Percentiles rank a stretch among this genome's conserved stretches.
phyloP scores from a whole-genome alignment of 2,113 vertebrate genomes.

The Tor tambroides region DNA sequence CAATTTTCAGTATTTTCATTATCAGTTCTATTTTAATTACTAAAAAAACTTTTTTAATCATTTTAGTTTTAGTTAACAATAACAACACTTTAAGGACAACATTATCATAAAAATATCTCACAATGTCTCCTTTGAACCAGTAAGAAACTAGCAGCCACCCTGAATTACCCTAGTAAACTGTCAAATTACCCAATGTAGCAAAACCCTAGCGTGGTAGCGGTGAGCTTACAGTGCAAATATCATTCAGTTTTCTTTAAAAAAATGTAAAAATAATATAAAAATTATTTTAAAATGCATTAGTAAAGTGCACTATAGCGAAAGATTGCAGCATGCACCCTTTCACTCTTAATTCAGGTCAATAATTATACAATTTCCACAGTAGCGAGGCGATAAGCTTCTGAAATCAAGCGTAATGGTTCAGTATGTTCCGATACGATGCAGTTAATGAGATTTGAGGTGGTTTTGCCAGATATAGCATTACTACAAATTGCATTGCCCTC shows the following conservation, averaged over 20 bases:
- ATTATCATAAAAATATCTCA: too few species aligned
- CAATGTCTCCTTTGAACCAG: too few species aligned
- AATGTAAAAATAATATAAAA: background rate
- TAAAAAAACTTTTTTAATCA: too few species aligned
- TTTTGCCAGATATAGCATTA: slow-evolving; percentile 40
- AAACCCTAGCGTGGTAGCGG: too few species aligned
- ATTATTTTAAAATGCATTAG: background rate
- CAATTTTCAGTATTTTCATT: too few species aligned
- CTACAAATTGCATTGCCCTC: background rate
- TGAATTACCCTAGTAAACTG: background rate
- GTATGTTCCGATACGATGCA: slow-evolving; percentile 1
- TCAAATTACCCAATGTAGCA: too few species aligned
- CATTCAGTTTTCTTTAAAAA: background rate
- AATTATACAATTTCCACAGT: slow-evolving; percentile 1
- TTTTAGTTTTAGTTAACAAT: background rate
- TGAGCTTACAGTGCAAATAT: background rate
- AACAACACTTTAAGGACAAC: background rate
- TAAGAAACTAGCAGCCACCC: too few species aligned
- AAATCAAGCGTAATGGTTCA: slow-evolving; percentile 19
- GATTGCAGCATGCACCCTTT: background rate
- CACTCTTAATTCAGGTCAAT: slow-evolving; percentile 9
- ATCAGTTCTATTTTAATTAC: too few species aligned
- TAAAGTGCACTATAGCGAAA: background rate
- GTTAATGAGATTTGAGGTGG: slow-evolving; percentile 39
- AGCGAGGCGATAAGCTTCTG: background rate